Conservation (phyloP, 2,113 vertebrate species). For the Sapayoa aenigma region DNA sequence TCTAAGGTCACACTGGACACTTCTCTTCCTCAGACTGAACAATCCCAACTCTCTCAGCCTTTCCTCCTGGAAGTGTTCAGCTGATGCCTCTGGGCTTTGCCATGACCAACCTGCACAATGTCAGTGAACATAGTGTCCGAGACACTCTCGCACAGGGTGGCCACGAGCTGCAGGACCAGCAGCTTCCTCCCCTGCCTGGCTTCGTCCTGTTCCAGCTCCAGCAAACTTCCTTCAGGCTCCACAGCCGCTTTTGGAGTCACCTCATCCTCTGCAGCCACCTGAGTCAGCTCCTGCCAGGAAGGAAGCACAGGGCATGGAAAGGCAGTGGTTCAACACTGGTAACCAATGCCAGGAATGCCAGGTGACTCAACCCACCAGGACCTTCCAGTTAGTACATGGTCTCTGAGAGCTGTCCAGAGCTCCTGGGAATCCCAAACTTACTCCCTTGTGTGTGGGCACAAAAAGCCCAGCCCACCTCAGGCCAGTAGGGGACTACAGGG, state of each 20-base stretch:
- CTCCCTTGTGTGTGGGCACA: not conserved
- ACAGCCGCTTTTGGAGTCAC: not conserved
- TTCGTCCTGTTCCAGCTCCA: conserved; percentile 79
- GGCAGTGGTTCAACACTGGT: fast-evolving
- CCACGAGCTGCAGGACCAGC: conserved; percentile 84
- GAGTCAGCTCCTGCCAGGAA: conserved; percentile 80
- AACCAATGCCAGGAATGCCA: not conserved
- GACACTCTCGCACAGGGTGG: conserved; percentile 81
- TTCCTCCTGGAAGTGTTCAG: not conserved
- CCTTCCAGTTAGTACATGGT: not conserved
- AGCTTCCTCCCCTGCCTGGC: conserved; percentile 68
- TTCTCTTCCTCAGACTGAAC: not conserved
- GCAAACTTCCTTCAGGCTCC: conserved; percentile 63
- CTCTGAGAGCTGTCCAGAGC: not conserved
- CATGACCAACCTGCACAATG: conserved; percentile 78
- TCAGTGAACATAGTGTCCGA: conserved; percentile 83
- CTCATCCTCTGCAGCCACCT: conserved; percentile 64
- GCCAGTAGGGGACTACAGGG: not conserved
- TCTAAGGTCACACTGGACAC: not conserved
- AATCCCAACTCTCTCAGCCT: not conserved
- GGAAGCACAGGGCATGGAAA: not conserved
- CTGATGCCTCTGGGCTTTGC: fast-evolving
- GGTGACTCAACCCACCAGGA: not conserved
- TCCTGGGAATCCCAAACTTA: not conserved
- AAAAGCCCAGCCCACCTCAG: not conserved